Base-by-base conservation (phyloP, 1,140 invertebrate genomes). In the Leptopilina boulardi region DNA sequence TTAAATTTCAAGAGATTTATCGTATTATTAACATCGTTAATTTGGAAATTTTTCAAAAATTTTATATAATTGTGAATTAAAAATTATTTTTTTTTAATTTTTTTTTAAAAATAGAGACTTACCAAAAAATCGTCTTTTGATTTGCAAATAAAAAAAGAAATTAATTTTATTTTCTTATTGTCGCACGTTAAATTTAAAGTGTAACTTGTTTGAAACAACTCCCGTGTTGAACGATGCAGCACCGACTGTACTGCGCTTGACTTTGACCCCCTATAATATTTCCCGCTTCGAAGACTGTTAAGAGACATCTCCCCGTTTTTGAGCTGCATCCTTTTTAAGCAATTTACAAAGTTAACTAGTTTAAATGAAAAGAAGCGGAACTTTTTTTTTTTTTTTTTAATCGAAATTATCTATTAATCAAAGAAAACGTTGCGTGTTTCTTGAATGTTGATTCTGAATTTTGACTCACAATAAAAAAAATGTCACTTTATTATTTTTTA, bases 221-320 rank as follows among this genome's bases (percentile, higher is more conserved):
- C 51, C n/a, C n/a, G n/a, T n/a, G 59, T 66, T 30, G 59, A 11
- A 9, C 59, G 59, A 66, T 66, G 59, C 26, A 66, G 23, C 59
- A 30, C 15, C 15, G 21, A 66, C 26, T 66, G n/a, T n/a, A 30
- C 59, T 66, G 59, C 59, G 59, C 59, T 66, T 66, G 59, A 66
- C 59, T 66, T 66, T 66, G 59, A 66, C 26, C 59, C 59, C 26
- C 47, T 51, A 51, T 51, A 51, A 66, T 66, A 26, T 30, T 26
- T 66, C 59, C 59, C 59, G 59, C 59, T 66, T 66, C 59, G 3
- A 30, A 66, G 59, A 30, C 59, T 15, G 26, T 66, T 66, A 66
- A 66, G 59, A 66, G 59, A 66, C 59, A 66, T 66, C 59, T 66
- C 59, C 59, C 59, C 59, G 26, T 66, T 66, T 34, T 30, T 38